Evolutionary conservation across 2,113 vertebrate genomes (phyloP).

Genomic region (Drymodes brunneopygia): DNA sequence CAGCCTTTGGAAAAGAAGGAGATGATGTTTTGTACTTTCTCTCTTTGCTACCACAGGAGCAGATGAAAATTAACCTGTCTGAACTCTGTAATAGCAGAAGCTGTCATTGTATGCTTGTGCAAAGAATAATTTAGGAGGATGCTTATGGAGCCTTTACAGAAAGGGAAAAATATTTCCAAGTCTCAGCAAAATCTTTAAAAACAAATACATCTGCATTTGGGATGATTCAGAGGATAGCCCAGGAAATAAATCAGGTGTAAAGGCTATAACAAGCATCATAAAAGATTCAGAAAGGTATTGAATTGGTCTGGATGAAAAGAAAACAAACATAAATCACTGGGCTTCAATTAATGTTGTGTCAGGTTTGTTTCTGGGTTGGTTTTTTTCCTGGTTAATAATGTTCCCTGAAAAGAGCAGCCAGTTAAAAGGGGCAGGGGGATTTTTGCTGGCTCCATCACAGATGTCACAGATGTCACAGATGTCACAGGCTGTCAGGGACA

Average conservation of each 20-base stretch:
- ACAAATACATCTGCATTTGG: slow-evolving; percentile 49
- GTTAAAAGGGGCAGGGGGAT: slow-evolving; percentile 49
- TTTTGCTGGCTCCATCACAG: slow-evolving; percentile 30
- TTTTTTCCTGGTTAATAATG: slow-evolving; percentile 22
- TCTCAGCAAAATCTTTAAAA: slow-evolving; percentile 45
- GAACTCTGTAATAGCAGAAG: neutral
- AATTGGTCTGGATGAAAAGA: slow-evolving; percentile 28
- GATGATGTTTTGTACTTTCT: neutral
- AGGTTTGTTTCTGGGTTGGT: neutral
- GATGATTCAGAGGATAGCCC: slow-evolving; percentile 12
- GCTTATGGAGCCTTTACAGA: neutral
- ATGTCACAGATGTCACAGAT: slow-evolving; percentile 64
- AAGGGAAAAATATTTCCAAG: neutral
- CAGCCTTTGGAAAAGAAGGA: neutral
- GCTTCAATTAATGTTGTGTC: slow-evolving; percentile 61
- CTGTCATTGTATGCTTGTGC: neutral
- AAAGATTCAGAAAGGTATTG: slow-evolving; percentile 47
- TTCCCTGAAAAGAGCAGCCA: slow-evolving; percentile 14
- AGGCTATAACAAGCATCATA: slow-evolving; percentile 44
- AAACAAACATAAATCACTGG: slow-evolving; percentile 33
- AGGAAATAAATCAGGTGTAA: slow-evolving; percentile 45
- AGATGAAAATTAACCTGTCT: slow-evolving; percentile 26
- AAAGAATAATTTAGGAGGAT: neutral
- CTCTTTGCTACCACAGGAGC: neutral
- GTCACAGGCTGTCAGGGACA: slow-evolving; percentile 61